Percentiles rank a stretch among this genome's conserved stretches.
Evolutionary conservation across 2,113 vertebrate species (phyloP).

Genomic region (Glareola pratincola): DNA sequence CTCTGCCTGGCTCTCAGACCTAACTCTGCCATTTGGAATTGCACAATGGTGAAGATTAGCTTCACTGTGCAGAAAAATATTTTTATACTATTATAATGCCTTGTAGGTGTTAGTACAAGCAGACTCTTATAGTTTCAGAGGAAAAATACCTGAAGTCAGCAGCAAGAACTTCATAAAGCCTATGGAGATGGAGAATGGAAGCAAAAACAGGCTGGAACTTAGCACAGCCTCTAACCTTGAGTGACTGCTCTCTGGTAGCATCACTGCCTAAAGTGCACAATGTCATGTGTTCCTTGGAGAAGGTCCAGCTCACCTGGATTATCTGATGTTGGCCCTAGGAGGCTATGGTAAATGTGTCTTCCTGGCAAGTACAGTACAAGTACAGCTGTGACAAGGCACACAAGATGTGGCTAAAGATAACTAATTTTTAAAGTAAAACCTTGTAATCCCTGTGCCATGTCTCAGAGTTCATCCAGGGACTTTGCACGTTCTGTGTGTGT

Average conservation of each 20-base stretch:
- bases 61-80: not conserved
- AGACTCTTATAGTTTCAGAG: not conserved
- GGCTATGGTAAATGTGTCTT: not conserved
- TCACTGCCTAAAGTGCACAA: not conserved
- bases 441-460: not conserved
- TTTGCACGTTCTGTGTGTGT: not conserved
- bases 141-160: not conserved
- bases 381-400: not conserved
- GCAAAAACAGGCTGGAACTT: not conserved
- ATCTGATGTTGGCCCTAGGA: not conserved
- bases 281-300: not conserved
- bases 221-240: not conserved
- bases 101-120: not conserved
- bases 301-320: not conserved
- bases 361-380: not conserved
- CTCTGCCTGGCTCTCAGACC: not conserved
- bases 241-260: not conserved
- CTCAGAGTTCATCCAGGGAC: not conserved
- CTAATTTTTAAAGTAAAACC: not conserved
- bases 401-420: not conserved
- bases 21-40: not conserved
- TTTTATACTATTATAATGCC: not conserved
- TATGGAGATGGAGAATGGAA: not conserved
- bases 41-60: not conserved
- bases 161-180: not conserved